Evolutionary conservation across 2,113 vertebrate species (phyloP).

Genomic region (Galemys pyrenaicus): DNA sequence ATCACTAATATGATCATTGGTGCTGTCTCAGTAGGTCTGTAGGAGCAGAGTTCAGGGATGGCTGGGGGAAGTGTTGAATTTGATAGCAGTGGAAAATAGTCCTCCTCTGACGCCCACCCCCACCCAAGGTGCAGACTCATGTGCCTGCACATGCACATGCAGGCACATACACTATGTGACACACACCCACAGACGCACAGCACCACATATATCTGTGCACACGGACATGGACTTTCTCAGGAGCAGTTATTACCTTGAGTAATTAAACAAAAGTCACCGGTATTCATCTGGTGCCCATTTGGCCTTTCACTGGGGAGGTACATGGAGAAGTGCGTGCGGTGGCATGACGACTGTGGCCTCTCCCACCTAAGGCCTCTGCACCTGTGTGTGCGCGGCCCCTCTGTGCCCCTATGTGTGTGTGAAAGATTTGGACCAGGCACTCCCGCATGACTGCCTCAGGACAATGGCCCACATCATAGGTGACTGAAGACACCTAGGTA

Average conservation of each 20-base stretch:
- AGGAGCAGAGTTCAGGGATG: neutral
- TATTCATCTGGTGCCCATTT: neutral
- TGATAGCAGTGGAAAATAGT: neutral
- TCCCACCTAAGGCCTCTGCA: too few relatives aligned
- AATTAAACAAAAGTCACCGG: neutral
- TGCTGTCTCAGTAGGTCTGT: constrained; percentile 33
- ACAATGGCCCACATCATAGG: too few relatives aligned
- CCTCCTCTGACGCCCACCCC: neutral
- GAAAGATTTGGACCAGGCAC: too few relatives aligned
- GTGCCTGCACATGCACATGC: neutral
- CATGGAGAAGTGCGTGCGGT: fast-evolving
- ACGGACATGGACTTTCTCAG: neutral
- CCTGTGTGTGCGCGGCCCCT: too few relatives aligned
- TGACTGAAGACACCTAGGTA: too few relatives aligned
- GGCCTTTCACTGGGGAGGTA: neutral
- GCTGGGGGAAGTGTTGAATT: neutral
- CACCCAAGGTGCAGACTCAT: neutral
- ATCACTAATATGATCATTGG: constrained; percentile 67
- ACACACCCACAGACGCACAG: neutral
- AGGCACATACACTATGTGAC: neutral
- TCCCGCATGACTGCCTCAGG: too few relatives aligned
- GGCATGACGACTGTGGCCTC: too few relatives aligned
- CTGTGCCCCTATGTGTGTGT: too few relatives aligned
- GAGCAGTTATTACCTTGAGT: neutral
- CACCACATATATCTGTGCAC: too few relatives aligned